These are phyloP conservation scores for Diadema setosum DNA, from an alignment of 35 echinoderm and acorn worm genomes.

Conservation along the genomic window DNA sequence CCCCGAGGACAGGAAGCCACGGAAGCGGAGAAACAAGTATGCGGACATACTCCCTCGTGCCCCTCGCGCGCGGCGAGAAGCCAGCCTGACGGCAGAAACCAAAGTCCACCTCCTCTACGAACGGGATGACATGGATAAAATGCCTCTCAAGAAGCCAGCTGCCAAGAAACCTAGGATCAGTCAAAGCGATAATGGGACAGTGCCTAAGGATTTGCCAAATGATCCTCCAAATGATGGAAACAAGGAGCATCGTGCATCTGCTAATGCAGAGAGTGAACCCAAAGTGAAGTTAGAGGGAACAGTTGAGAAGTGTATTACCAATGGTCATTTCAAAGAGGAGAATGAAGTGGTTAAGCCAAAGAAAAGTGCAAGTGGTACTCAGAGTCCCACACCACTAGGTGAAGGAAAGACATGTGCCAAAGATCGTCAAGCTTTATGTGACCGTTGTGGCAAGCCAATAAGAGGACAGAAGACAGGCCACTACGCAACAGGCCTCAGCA, in stretches of 20 bases:
- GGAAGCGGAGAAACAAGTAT: slow-evolving; percentile 4
- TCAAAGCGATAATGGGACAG: not conserved
- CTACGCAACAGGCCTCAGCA: not conserved
- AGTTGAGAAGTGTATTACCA: not conserved
- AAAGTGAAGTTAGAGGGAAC: too few species aligned
- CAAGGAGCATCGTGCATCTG: not conserved
- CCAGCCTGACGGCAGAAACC: slow-evolving; percentile 89
- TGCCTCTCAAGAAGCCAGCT: slow-evolving; percentile 19
- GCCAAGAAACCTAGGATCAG: slow-evolving; percentile 21
- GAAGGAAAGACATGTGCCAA: too few species aligned
- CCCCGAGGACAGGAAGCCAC: not conserved
- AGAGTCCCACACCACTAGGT: not conserved
- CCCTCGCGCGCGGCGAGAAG: slow-evolving; percentile 59
- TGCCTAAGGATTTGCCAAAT: not conserved
- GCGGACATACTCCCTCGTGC: slow-evolving; percentile 32
- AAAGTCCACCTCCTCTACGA: slow-evolving; percentile 93
- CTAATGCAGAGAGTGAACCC: too few species aligned
- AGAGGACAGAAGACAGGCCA: not conserved
- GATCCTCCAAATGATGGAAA: not conserved
- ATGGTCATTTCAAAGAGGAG: not conserved
- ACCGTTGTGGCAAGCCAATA: not conserved
- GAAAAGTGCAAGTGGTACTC: not conserved
- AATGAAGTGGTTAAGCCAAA: not conserved
- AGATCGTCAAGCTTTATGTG: too few species aligned
- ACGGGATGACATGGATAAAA: slow-evolving; percentile 44